Evolutionary conservation across 2,797 vertebrate species (phyloP).

Genomic region (Crax fasciolata): DNA sequence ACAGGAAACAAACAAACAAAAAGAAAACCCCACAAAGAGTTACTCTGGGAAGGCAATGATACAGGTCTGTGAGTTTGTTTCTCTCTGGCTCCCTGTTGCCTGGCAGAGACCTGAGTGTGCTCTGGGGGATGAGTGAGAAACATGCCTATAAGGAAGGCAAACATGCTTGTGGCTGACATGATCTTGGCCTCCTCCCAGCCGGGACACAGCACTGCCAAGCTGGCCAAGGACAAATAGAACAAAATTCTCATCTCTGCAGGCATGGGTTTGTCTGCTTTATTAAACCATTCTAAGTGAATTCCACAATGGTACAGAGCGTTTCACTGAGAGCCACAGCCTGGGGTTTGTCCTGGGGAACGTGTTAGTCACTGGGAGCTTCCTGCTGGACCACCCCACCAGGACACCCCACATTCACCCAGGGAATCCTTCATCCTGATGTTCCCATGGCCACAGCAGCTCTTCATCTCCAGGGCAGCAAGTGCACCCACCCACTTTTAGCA

Average conservation of each 20-base stretch:
- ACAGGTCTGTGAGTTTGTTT: background rate
- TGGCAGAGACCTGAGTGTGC: background rate
- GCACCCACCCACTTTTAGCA: fast-evolving
- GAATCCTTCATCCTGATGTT: background rate
- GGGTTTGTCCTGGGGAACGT: background rate
- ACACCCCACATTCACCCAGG: background rate
- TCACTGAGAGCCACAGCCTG: background rate
- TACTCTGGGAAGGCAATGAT: background rate
- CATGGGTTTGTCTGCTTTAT: background rate
- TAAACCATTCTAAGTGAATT: slow-evolving; percentile 44
- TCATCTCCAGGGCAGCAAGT: background rate
- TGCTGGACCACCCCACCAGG: background rate
- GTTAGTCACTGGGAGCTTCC: background rate
- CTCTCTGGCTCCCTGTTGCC: background rate
- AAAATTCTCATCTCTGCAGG: background rate
- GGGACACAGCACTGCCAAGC: slow-evolving; percentile 20
- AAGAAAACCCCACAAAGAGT: background rate
- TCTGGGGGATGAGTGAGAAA: background rate
- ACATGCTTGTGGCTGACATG: slow-evolving; percentile 9
- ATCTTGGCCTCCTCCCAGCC: slow-evolving; percentile 55
- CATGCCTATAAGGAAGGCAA: background rate
- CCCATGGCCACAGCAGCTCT: fast-evolving
- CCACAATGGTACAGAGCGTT: background rate
- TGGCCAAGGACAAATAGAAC: slow-evolving; percentile 56
- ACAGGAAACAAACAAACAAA: background rate